Percentiles rank a stretch among this genome's conserved stretches.
Evolutionary conservation across 2,113 vertebrate genomes (phyloP).

Genomic region (Camelus bactrianus): DNA sequence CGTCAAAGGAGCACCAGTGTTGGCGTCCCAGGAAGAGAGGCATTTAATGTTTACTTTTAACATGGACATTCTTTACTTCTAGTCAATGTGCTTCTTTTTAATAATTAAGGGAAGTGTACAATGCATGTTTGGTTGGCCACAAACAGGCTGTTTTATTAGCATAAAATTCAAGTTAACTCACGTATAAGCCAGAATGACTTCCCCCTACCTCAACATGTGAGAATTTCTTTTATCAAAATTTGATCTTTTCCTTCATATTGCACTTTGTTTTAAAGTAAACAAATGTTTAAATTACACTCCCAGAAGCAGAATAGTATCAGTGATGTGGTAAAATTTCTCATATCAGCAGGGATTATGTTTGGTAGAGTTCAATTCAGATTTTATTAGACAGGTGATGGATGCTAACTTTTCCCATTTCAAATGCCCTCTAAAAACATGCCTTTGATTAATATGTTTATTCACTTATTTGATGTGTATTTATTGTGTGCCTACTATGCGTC

Average conservation of each 20-base stretch:
- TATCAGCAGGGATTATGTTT: not conserved
- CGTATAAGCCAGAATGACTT: no score
- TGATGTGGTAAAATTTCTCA: not conserved
- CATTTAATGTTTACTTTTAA: no score
- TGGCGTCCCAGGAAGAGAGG: no score
- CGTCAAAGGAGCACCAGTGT: no score
- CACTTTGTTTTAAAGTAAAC: not conserved
- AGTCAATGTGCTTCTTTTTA: no score
- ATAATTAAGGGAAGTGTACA: no score
- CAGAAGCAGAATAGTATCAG: slow-evolving; percentile 1
- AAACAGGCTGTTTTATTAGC: no score
- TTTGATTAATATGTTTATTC: not conserved
- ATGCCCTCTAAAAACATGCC: not conserved
- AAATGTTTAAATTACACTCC: not conserved
- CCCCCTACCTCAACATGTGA: no score
- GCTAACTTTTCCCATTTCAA: slow-evolving; percentile 3
- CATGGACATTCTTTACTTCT: no score
- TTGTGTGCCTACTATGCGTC: not conserved
- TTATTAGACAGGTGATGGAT: not conserved
- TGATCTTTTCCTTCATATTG: not conserved
- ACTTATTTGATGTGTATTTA: not conserved
- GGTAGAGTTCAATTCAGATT: not conserved
- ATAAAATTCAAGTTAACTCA: no score
- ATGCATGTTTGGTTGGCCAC: no score
- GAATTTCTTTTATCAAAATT: no score